Base-by-base conservation (phyloP, 2,797 vertebrate genomes). In the Aphelocoma californica region DNA sequence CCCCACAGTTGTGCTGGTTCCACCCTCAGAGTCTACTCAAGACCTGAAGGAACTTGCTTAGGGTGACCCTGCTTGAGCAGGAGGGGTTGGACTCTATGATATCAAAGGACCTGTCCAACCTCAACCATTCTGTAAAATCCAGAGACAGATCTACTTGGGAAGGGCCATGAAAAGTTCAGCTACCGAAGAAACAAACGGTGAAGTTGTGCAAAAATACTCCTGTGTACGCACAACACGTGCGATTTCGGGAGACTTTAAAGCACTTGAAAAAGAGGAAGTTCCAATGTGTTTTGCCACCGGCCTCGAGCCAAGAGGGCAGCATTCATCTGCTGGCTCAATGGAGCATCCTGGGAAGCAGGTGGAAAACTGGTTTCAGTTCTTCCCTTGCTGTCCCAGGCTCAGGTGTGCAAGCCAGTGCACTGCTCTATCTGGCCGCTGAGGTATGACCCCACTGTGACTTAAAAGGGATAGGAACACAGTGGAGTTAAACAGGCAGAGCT, bases 161-260 rank as follows among this genome's bases (percentile, higher is more conserved):
- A 71, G 64, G 12, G 42, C 36, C 42, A 14, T 2, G 32, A 32
- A 26, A 57, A 56, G 34, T 79, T 56, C 40, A 71, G 36, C 13
- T 64, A 32, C 58, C 1, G 1, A 64, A 57, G 34, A 64, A 79
- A 56, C 36, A 26, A 26, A 26, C 2, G 15, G 34, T 4, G 45
- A 32, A 57, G 23, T 24, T 17, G 36, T 23, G 28, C 50, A 32
- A 80, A 28, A 80, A 72, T 10, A 44, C 18, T 79, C 26, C 18
- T 3, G n/a, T 20, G n/a, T 44, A 38, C 9, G 13, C 18, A 50
- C 26, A 42, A 64, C 15, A 32, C 0, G 0, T 48, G 32, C 44
- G 21, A 56, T 34, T 48, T 56, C 18, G 10, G 3, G 20, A 71
- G 40, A 26, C 65, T 48, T 62, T 18, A 42, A 48, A 34, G 34